phyloP scores from a whole-genome alignment of 2,888 invertebrate genomes.

The Yponomeuta plumbellus region DNA sequence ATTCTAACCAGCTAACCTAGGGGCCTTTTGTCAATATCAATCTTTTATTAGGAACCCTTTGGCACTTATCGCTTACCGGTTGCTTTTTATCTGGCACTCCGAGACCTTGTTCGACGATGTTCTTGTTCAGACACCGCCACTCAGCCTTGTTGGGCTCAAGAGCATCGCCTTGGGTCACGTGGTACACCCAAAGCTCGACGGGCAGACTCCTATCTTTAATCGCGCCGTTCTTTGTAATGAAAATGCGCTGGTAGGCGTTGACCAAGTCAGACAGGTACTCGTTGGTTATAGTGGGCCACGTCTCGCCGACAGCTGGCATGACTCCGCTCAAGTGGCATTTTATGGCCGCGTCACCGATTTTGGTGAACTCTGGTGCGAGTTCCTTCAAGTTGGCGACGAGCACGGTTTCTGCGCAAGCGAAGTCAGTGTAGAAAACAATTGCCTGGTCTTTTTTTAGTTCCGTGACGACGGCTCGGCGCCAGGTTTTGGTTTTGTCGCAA shows the following conservation, averaged over 20 bases:
- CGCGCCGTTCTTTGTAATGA: constrained; percentile 73
- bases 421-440: constrained; percentile 81
- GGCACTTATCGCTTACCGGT: constrained; percentile 31
- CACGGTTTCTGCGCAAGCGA: constrained; percentile 73
- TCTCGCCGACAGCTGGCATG: constrained; percentile 79
- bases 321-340: constrained; percentile 83
- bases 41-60: neutral
- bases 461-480: constrained; percentile 78
- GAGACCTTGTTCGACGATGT: constrained; percentile 80
- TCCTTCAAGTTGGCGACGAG: constrained; percentile 59
- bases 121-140: constrained; percentile 80
- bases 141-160: constrained; percentile 79
- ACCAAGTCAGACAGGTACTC: constrained; percentile 77
- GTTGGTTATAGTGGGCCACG: constrained; percentile 79
- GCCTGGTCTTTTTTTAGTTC: constrained; percentile 50
- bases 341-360: constrained; percentile 75
- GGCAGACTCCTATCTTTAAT: constrained; percentile 70
- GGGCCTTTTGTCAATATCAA: too few species aligned
- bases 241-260: constrained; percentile 64
- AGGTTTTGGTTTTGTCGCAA: constrained; percentile 69
- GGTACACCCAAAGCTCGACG: constrained; percentile 81
- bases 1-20: too few species aligned
- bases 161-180: constrained; percentile 77
- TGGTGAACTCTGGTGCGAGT: constrained; percentile 67
- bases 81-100: constrained; percentile 63